Conservation (phyloP, 2,888 invertebrate species). For the Nomada ruficornis region DNA sequence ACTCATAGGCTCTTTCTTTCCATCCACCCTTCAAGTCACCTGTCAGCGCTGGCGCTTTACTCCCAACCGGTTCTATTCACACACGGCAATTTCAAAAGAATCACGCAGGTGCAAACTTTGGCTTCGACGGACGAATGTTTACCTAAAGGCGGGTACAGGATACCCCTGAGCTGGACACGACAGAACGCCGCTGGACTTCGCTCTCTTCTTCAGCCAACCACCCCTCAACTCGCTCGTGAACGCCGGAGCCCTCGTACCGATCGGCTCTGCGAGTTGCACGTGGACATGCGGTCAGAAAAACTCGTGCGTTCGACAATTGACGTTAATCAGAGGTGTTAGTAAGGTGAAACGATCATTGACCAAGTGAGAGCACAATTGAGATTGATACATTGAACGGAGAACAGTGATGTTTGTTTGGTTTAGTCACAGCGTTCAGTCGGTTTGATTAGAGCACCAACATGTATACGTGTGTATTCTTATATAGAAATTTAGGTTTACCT, state of each 20-base stretch:
- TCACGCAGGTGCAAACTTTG: neutral
- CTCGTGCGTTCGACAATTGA: neutral
- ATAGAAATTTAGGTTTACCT: conserved; percentile 82
- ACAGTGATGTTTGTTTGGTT: conserved; percentile 7
- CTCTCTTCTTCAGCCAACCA: conserved; percentile 75
- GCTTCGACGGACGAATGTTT: conserved; percentile 27
- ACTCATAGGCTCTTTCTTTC: conserved; percentile 63
- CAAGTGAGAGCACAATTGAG: conserved; percentile 11
- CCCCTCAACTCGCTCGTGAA: conserved; percentile 86
- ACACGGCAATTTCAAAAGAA: conserved; percentile 17
- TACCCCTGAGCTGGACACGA: conserved; percentile 90
- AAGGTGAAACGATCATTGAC: neutral
- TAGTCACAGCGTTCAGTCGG: conserved; percentile 38
- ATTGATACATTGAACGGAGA: neutral
- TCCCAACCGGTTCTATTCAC: conserved; percentile 86
- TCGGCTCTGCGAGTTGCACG: conserved; percentile 84
- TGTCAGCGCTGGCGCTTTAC: conserved; percentile 86
- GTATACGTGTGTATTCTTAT: neutral
- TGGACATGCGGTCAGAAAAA: conserved; percentile 37
- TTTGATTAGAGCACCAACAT: conserved; percentile 5
- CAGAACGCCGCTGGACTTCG: conserved; percentile 84
- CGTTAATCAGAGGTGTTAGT: conserved; percentile 30
- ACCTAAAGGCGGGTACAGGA: conserved; percentile 87
- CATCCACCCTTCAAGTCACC: conserved; percentile 85
- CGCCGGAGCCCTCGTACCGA: conserved; percentile 86